Conservation (phyloP, 1,140 invertebrate genomes). For the Ganaspis sp. region DNA sequence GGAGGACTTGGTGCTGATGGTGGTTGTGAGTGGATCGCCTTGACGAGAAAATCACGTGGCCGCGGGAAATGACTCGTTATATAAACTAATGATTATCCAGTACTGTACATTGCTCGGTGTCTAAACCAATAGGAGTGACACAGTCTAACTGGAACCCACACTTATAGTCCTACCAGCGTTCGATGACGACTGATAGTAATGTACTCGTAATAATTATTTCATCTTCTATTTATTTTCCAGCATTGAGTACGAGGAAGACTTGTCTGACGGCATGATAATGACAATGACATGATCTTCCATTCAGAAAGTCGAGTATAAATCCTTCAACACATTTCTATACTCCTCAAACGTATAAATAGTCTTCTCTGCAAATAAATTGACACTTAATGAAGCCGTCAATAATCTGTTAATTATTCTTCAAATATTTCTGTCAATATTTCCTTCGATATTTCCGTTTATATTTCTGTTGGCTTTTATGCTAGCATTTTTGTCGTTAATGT, state of each 20-base stretch:
- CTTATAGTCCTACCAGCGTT: not conserved
- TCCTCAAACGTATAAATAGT: too few species aligned
- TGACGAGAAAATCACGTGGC: conserved; percentile 74
- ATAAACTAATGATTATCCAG: conserved; percentile 74
- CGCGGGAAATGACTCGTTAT: conserved; percentile 75
- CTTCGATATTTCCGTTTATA: too few species aligned
- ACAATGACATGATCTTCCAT: conserved; percentile 1
- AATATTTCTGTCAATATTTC: too few species aligned
- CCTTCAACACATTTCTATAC: not conserved
- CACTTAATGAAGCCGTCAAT: too few species aligned
- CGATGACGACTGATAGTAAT: conserved; percentile 28
- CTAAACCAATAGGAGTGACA: conserved; percentile 47
- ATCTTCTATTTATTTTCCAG: not conserved
- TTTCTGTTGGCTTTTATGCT: too few species aligned
- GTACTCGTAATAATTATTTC: conserved; percentile 22
- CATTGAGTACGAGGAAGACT: conserved; percentile 28
- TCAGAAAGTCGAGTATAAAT: not conserved
- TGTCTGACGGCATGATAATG: not conserved
- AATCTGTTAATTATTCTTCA: too few species aligned
- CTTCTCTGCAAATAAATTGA: too few species aligned
- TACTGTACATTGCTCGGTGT: conserved; percentile 51
- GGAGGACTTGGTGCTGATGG: conserved; percentile 52
- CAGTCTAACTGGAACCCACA: conserved; percentile 38
- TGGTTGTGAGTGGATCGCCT: conserved; percentile 73
- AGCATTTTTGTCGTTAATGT: too few species aligned